Percentiles rank a stretch among this genome's conserved stretches.
Evolutionary conservation across 2,113 vertebrate genomes (phyloP).

Genomic region (Gymnarchus niloticus): DNA sequence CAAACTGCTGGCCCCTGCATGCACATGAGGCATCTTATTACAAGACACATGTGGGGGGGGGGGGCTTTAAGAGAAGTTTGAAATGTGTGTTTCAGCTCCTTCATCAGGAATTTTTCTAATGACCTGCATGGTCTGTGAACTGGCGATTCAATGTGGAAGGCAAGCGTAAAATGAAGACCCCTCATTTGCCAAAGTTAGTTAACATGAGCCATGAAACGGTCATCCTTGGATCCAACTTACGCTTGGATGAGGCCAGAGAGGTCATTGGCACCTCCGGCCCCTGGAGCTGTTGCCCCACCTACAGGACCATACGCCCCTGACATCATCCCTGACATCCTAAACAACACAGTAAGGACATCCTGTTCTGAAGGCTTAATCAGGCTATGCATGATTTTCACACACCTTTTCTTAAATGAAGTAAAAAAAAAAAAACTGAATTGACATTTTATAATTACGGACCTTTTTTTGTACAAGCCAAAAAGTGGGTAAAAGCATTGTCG

Average conservation of each 20-base stretch:
- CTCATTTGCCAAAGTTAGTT: background rate
- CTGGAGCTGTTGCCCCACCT: slow-evolving; percentile 50
- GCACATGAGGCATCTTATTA: background rate
- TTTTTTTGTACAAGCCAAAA: background rate
- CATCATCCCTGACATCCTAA: slow-evolving; percentile 94
- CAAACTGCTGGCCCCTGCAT: slow-evolving; percentile 86
- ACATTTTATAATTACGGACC: background rate
- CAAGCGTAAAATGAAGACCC: background rate
- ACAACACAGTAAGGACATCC: background rate
- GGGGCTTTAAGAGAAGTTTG: background rate
- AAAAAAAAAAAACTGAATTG: too few species aligned
- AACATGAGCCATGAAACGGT: background rate
- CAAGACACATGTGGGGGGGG: background rate
- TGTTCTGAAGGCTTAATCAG: too few species aligned
- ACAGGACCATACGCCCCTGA: slow-evolving; percentile 72
- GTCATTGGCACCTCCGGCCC: slow-evolving; percentile 66
- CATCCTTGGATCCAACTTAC: slow-evolving; percentile 60
- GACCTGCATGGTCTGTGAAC: background rate
- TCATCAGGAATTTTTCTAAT: background rate
- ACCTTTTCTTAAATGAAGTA: too few species aligned
- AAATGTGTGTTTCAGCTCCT: background rate
- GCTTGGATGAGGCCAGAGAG: slow-evolving; percentile 90
- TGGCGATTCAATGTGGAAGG: slow-evolving; percentile 8
- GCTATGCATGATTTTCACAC: too few species aligned
- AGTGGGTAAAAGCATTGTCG: background rate